Evolutionary conservation across 64 coral and sea anemone species (phyloP).

Genomic region (Pachyseris speciosa): DNA sequence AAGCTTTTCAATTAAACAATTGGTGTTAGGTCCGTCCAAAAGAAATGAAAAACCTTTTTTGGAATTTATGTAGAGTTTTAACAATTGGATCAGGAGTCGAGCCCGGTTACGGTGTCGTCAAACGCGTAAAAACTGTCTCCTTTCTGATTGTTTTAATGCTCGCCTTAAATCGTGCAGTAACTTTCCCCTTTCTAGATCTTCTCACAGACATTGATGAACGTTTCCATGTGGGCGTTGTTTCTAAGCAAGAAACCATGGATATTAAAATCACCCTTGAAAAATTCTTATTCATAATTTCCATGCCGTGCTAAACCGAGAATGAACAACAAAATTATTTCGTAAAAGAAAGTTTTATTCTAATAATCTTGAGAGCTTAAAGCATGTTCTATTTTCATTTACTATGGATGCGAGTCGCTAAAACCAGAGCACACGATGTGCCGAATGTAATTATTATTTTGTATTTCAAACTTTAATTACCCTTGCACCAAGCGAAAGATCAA

Average conservation of each 20-base stretch:
- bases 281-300: constrained; percentile 4
- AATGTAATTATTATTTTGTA: neutral
- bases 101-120: constrained; percentile 12
- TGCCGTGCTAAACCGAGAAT: neutral
- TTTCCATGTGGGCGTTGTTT: constrained; percentile 27
- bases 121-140: constrained; percentile 10
- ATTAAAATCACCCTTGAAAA: constrained; percentile 12
- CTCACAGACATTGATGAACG: neutral
- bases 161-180: neutral
- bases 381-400: neutral
- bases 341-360: too few species aligned
- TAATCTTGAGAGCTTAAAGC: neutral
- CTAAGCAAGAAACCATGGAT: constrained; percentile 66
- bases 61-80: constrained; percentile 2
- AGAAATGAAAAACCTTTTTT: constrained; percentile 34
- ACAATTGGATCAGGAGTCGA: constrained; percentile 49
- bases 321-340: neutral
- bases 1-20: constrained; percentile 13
- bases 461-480: neutral
- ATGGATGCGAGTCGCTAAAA: neutral
- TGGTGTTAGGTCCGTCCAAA: constrained; percentile 4
- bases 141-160: neutral
- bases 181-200: neutral
- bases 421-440: neutral
- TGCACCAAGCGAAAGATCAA: neutral